A percentile compares a stretch with the other conserved stretches of the same genome.
Evolutionary conservation across 2,888 invertebrate species (phyloP).

Genomic region (Caenorhabditis drosophilae): DNA sequence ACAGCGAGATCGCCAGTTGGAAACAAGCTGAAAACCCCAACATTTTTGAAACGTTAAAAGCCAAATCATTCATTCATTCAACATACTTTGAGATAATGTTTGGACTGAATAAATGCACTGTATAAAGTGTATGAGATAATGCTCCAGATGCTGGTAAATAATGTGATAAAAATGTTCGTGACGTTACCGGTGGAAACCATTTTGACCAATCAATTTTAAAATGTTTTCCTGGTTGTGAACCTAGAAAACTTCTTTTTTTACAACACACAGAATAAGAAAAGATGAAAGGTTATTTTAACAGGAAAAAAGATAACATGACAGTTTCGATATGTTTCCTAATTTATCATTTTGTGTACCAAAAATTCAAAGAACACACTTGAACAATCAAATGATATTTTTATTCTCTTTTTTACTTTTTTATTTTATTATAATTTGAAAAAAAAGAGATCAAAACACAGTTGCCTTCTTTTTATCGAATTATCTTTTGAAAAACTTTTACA

Average conservation of each 20-base stretch:
- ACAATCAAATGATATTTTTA: no score
- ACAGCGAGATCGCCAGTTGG: constrained; percentile 68
- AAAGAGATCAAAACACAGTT: no score
- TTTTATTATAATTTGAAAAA: no score
- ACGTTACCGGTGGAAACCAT: constrained; percentile 50
- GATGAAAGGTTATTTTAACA: background rate
- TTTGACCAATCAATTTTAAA: constrained; percentile 40
- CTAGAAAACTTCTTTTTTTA: constrained; percentile 6
- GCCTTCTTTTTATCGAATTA: no score
- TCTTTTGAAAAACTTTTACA: background rate
- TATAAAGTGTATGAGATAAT: constrained; percentile 60
- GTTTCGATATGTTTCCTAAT: constrained; percentile 4
- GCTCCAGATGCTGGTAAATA: constrained; percentile 63
- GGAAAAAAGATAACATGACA: constrained; percentile 31
- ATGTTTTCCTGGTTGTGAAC: constrained; percentile 14
- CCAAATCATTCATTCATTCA: background rate
- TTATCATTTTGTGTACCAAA: constrained; percentile 8
- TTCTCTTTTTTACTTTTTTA: no score
- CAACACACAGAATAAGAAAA: background rate
- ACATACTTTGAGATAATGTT: constrained; percentile 45
- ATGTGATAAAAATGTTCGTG: constrained; percentile 53
- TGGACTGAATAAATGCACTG: constrained; percentile 62
- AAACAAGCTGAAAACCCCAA: constrained; percentile 68
- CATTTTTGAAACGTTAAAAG: background rate
- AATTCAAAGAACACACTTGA: background rate